Base-by-base conservation (phyloP, 2,113 vertebrate genomes). In the Potamarius usumacintae region DNA sequence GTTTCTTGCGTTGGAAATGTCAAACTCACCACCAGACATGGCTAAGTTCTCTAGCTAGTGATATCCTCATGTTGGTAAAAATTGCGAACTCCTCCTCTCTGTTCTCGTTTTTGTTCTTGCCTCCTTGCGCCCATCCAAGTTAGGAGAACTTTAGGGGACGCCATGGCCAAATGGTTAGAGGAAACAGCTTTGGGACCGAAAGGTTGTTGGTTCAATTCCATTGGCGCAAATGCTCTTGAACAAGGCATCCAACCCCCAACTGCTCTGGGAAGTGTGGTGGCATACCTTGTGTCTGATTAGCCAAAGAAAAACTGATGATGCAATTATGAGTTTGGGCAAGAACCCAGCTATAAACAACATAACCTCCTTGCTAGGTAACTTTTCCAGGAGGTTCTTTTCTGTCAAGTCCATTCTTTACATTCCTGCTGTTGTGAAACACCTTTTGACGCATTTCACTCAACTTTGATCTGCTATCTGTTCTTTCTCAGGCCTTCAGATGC, bases 381-480 rank as follows among this genome's bases (percentile, higher is more conserved):
- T 79, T 55, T 17, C 20, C 34, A 4, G 42, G 42, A 42, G 42
- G 42, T 42, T 22, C 20, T 17, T 18, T 25, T 15, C 14, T 55
- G 34, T 15, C 17, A 58, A 58, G 78, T 58, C 55, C 53, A 58
- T 57, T 80, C 55, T 34, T 58, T 27, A 58, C 55, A 58, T 80
- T 80, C 27, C 18, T 60, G 78, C 2, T 58, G 20, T 6, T 72
- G 34, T 20, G 34, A 72, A 72, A 78, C 25, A 17, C 76, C 76
- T 27, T 78, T 58, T 20, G 17, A 58, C 27, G 30, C 20, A 80
- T 80, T 80, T 80, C 50, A 58, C 78, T 20, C 55, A 48, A 48
- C 79, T 62, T 42, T 25, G 30, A 81, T 82, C 57, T 42, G 30
- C 17, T 57, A 82, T 81, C 27, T 80, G n/a, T 86, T 67, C 22